Conservation (phyloP, 35 echinoderm and acorn worm genomes). For the Stichopus chloronotus region DNA sequence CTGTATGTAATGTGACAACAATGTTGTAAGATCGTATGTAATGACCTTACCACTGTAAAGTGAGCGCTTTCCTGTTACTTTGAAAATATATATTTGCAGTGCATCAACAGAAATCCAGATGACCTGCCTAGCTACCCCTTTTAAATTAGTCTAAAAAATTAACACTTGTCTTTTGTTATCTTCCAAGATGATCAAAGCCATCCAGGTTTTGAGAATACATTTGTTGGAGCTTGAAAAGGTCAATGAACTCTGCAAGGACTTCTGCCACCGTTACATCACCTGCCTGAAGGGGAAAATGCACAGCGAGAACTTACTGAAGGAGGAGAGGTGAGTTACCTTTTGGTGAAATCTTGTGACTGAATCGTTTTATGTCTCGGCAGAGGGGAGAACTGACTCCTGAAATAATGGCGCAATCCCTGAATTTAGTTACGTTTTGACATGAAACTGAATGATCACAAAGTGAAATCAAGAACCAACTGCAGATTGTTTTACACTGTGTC, state of each 20-base stretch:
- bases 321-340: conserved; percentile 57
- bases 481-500: no score
- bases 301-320: conserved; percentile 87
- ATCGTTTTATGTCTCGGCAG: not conserved
- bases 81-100: no score
- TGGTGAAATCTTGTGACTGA: no score
- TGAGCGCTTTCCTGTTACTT: no score
- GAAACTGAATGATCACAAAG: no score
- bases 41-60: no score
- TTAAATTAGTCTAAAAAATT: no score
- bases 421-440: not conserved
- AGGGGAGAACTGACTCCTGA: not conserved
- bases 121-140: no score
- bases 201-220: conserved; percentile 97
- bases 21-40: no score
- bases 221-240: conserved; percentile 96
- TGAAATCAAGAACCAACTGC: no score
- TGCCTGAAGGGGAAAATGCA: conserved; percentile 99
- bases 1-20: no score
- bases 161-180: not conserved
- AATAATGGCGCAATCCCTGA: not conserved
- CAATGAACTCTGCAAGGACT: conserved; percentile 99
- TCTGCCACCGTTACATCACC: conserved; percentile 97
- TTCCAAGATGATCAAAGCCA: conserved; percentile 96
- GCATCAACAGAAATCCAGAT: no score